These are phyloP conservation scores for Neoitamus cyanurus DNA, from an alignment of 2,888 invertebrate species.

Conservation along the genomic window DNA sequence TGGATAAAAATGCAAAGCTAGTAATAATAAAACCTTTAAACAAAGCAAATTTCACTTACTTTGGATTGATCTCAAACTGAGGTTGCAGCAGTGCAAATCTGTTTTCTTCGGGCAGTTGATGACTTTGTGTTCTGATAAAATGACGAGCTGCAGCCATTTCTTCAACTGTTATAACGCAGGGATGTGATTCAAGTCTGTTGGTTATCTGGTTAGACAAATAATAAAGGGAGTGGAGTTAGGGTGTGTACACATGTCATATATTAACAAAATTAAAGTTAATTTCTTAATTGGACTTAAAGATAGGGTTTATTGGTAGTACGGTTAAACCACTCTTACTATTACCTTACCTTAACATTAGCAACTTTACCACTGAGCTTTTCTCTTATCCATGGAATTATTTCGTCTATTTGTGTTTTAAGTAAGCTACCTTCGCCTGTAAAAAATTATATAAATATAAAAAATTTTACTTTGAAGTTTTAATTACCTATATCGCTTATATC, in stretches of 20 bases:
- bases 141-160: conserved; percentile 98
- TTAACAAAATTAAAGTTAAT: too few species aligned
- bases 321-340: background rate
- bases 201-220: conserved; percentile 69
- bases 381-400: conserved; percentile 83
- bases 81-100: conserved; percentile 89
- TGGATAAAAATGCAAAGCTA: conserved; percentile 63
- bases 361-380: conserved; percentile 82
- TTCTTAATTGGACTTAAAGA: background rate
- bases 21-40: background rate
- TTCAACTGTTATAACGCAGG: conserved; percentile 93
- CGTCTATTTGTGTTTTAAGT: conserved; percentile 79
- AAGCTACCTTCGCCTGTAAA: conserved; percentile 74
- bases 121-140: conserved; percentile 90
- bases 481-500: conserved; percentile 70
- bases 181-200: conserved; percentile 85
- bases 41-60: conserved; percentile 68
- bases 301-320: too few species aligned
- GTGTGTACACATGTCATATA: too few species aligned
- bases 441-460: too few species aligned
- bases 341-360: conserved; percentile 76
- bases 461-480: background rate
- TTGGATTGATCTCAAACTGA: conserved; percentile 93
- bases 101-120: conserved; percentile 83
- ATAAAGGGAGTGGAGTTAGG: too few species aligned